Conservation (phyloP, 2,888 invertebrate genomes). For the Himalopsyche japonica region DNA sequence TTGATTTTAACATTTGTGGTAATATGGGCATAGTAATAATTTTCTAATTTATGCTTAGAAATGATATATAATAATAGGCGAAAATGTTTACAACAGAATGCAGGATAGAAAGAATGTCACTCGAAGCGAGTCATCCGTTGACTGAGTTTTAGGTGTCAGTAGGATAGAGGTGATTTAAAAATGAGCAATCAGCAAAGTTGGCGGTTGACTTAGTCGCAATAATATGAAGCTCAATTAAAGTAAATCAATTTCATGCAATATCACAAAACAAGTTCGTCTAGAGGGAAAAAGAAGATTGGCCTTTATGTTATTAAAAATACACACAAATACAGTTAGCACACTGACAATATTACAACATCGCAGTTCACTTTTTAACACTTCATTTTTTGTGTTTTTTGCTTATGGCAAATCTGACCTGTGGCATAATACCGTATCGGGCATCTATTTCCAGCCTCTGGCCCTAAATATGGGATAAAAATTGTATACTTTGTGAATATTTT, state of each 20-base stretch:
- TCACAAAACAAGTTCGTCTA: conserved; percentile 22
- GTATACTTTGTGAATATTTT: conserved; percentile 8
- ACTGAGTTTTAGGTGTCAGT: too few species aligned
- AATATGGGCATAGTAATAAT: not conserved
- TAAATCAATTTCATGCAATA: not conserved
- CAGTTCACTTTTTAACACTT: conserved; percentile 7
- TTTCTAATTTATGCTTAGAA: not conserved
- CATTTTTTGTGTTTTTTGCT: not conserved
- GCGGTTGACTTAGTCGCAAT: not conserved
- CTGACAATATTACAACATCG: conserved; percentile 39
- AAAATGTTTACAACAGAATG: not conserved
- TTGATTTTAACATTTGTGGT: not conserved
- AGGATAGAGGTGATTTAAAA: not conserved
- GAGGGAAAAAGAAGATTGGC: not conserved
- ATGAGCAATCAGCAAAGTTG: not conserved
- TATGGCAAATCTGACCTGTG: conserved; percentile 69
- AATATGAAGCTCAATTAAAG: not conserved
- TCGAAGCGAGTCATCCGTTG: too few species aligned
- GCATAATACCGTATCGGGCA: conserved; percentile 82
- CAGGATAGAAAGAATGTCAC: too few species aligned
- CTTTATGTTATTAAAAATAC: not conserved
- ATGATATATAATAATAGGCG: not conserved
- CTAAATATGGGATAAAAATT: conserved; percentile 60
- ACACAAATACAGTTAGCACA: conserved; percentile 30
- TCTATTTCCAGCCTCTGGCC: conserved; percentile 90